A percentile compares a stretch with the other conserved stretches of the same genome.
Evolutionary conservation across 2,113 vertebrate species (phyloP).

Genomic region (Catharus fuscescens): DNA sequence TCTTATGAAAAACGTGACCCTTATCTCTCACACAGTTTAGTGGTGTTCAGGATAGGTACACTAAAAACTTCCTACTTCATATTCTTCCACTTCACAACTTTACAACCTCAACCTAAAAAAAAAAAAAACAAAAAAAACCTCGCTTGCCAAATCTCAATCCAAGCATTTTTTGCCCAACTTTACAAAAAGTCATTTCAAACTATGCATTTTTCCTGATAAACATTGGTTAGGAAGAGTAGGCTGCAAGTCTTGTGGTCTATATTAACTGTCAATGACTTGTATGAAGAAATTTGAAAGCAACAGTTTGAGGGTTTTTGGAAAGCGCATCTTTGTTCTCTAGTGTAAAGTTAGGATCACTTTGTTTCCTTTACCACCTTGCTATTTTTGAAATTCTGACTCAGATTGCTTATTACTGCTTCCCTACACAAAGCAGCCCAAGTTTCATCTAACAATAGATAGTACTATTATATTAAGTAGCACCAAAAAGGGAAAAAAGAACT

Average conservation of each 20-base stretch:
- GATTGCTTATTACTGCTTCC: neutral
- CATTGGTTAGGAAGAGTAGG: neutral
- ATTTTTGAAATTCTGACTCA: neutral
- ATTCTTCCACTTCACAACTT: neutral
- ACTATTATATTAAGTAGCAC: neutral
- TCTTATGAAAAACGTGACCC: neutral
- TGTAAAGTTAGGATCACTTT: neutral
- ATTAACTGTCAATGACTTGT: neutral
- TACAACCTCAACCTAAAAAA: neutral
- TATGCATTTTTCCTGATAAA: neutral
- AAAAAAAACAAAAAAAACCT: neutral
- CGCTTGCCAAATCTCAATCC: neutral
- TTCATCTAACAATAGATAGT: neutral
- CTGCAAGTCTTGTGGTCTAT: neutral
- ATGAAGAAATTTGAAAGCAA: neutral
- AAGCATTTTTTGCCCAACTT: neutral
- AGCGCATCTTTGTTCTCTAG: neutral
- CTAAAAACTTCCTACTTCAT: neutral
- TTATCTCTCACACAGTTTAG: neutral
- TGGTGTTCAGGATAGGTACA: neutral
- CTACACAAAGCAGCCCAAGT: neutral
- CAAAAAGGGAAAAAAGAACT: neutral
- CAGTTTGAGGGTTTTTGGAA: neutral
- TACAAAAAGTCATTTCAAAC: neutral
- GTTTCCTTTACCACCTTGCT: neutral